phyloP scores from a whole-genome alignment of 2,888 invertebrate genomes.

The Graphium colonna region DNA sequence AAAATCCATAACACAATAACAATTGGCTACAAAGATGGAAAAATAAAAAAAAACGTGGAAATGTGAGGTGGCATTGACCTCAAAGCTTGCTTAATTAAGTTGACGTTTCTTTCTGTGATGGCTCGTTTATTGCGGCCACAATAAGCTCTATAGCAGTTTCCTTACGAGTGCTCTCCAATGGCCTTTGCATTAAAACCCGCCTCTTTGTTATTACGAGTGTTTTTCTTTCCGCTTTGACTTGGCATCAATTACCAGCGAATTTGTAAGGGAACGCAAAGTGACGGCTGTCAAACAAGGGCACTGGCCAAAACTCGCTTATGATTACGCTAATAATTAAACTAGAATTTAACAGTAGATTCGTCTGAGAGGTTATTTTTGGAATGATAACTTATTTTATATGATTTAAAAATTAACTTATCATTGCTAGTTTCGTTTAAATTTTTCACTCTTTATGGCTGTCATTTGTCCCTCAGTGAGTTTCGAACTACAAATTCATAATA shows the following conservation, averaged over 20 bases:
- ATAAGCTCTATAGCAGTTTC: conserved; percentile 5
- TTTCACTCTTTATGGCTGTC: background rate
- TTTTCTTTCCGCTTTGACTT: conserved; percentile 8
- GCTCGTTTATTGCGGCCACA: conserved; percentile 14
- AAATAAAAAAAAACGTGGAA: too few species aligned
- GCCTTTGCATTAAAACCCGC: conserved; percentile 9
- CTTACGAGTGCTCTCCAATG: conserved; percentile 10
- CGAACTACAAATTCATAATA: too few species aligned
- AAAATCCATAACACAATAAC: too few species aligned
- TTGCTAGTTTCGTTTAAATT: background rate
- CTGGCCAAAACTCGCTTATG: background rate
- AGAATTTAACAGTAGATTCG: background rate
- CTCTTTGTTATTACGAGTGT: conserved; percentile 16
- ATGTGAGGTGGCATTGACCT: background rate
- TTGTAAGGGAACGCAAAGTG: conserved; percentile 10
- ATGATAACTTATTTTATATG: background rate
- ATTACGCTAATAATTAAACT: background rate
- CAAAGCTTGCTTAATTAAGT: conserved; percentile 19
- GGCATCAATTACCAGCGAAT: conserved; percentile 8
- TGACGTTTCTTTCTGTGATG: conserved; percentile 13
- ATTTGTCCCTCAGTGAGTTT: too few species aligned
- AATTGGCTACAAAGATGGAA: too few species aligned
- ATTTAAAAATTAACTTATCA: background rate
- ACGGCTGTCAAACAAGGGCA: background rate
- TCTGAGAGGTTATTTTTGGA: background rate